Base-by-base conservation (phyloP, 1,140 invertebrate genomes). In the Oppia nitens region DNA sequence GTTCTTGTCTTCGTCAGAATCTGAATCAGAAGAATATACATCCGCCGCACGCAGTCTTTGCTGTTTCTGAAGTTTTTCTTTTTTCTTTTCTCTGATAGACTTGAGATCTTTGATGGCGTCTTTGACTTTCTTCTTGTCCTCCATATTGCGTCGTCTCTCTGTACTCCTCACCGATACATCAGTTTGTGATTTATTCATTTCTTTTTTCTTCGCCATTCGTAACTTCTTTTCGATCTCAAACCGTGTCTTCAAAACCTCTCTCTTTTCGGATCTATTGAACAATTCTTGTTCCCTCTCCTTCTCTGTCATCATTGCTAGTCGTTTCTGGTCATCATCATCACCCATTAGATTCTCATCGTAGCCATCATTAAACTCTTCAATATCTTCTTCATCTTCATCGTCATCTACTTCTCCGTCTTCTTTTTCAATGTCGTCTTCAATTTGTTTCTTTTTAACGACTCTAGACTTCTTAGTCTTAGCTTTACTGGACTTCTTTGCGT, bases 151-250 rank as follows among this genome's bases (percentile, higher is more conserved):
- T 62, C 93, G 85, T 23, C 91, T 76, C 68, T 95, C 91, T 68
- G 89, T 90, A 66, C 83, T 85, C 25, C 84, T 71, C 66, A 84
- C 81, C 68, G 84, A 85, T 40, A 81, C 78, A 74, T 85, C 83
- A 28, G 81, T 78, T 25, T 50, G 53, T 29, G 59, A 59, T 47
- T 64, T 50, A n/a, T 69, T 57, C 62, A 60, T 60, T 68, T 73
- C 60, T 71, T 83, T 81, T 60, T 89, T 87, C 56, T 84, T 85
- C 0, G 85, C 87, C 64, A 89, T 75, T 51, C 86, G 78, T 6
- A 98, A 71, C 70, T 97, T 97, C 60, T 92, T 84, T 67, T 97
- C 88, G 57, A 97, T 97, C 71, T 96, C 92, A 81, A 94, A 96
- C 68, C 91, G 84, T 3, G 86, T 94, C 69, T 88, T 88, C 77